phyloP scores from a whole-genome alignment of 2,113 vertebrate species.

The Sisor rabdophorus region DNA sequence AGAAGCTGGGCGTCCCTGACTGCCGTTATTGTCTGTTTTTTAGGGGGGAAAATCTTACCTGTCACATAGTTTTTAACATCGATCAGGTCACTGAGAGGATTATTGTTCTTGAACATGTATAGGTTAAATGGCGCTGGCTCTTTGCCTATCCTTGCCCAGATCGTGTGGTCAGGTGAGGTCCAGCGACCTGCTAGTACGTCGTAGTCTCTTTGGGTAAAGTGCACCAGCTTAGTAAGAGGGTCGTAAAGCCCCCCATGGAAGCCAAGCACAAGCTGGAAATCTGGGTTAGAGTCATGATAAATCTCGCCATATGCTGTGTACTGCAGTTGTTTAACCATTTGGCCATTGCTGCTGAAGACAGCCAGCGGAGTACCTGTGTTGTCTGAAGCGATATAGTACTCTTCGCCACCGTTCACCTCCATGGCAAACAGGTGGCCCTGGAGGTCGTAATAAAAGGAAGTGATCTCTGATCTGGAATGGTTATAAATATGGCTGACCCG shows the following conservation, averaged over 20 bases:
- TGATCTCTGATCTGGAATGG: conserved; percentile 83
- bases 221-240: conserved; percentile 83
- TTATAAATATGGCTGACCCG: conserved; percentile 85
- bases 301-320: conserved; percentile 86
- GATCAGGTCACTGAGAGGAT: conserved; percentile 83
- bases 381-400: conserved; percentile 83
- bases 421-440: conserved; percentile 88
- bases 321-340: conserved; percentile 86
- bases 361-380: conserved; percentile 83
- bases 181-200: conserved; percentile 84
- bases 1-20: too few relatives aligned
- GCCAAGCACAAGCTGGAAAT: conserved; percentile 82
- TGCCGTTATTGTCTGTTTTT: not conserved
- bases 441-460: conserved; percentile 83
- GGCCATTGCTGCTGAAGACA: conserved; percentile 83
- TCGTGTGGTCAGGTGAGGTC: conserved; percentile 82
- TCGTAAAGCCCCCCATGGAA: conserved; percentile 87
- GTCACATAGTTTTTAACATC: conserved; percentile 86
- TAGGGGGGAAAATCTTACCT: conserved; percentile 60
- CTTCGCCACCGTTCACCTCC: conserved; percentile 85
- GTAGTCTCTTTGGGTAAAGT: conserved; percentile 83
- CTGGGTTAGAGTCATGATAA: conserved; percentile 81
- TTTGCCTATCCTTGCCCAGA: conserved; percentile 80
- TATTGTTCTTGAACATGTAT: conserved; percentile 90
- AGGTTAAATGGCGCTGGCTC: conserved; percentile 83